Evolutionary conservation across 2,797 vertebrate genomes (phyloP), one percentile per base, ranked within the genome.

Genomic region (Helicolenus hilgendorfi): DNA sequence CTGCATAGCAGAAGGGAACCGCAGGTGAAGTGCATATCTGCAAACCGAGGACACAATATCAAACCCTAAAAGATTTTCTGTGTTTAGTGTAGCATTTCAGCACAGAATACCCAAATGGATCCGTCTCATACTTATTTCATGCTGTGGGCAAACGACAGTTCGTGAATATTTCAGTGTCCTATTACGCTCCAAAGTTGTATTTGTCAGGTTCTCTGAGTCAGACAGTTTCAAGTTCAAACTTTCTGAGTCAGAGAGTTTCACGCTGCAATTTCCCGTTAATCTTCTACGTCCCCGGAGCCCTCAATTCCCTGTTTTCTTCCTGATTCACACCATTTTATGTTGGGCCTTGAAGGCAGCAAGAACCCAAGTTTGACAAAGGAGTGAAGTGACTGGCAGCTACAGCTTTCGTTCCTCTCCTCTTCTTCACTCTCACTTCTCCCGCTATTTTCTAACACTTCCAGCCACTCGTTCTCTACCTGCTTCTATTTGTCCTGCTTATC

Each of bases 151-250:
- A 88, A 83, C 81, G 77, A 3, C 33, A 56, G 29, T 79, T 93
- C 36, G 36, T 95, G 65, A 95, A 95, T 95, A 93, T 96, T 96
- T 96, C 79, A 95, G 72, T 83, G 85, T 92, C 85, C 87, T 90
- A 85, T 94, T 92, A 93, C 22, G 18, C 80, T 89, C 69, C 78
- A 83, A 79, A 93, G 85, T 86, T 86, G 82, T 73, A 86, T 92
- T 94, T 89, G 82, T 91, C 88, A 91, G 88, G 74, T 94, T 94
- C 22, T 88, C 59, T 63, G 77, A 92, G 77, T 91, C 79, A 89
- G 79, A 87, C 88, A 70, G 49, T 86, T 92, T 87, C 69, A 72
- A 36, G 81, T 89, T 93, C 59, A 90, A 91, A 92, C 88, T 92
- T 88, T 93, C 31, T 33, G 36, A 90, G 77, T 88, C 84, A 73